phyloP scores from a whole-genome alignment of 2,797 vertebrate species.

The Anolis apletophallus region DNA sequence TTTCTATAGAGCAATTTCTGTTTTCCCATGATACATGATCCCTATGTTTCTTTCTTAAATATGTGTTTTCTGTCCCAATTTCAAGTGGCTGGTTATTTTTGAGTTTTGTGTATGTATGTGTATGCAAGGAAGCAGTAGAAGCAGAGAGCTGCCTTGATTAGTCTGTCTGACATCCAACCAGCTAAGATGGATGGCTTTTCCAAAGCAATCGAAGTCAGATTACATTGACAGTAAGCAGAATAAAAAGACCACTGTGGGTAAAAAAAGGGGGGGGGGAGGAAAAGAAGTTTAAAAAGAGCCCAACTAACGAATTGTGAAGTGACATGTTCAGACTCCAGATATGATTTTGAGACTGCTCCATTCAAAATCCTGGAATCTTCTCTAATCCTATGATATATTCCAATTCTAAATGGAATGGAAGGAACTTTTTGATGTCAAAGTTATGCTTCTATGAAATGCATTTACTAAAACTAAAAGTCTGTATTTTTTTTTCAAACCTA shows the following conservation, averaged over 20 bases:
- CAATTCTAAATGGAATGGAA: not conserved
- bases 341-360: not conserved
- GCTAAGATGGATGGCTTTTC: conserved; percentile 31
- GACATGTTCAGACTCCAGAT: not conserved
- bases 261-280: not conserved
- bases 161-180: conserved; percentile 28
- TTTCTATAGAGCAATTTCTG: conserved; percentile 58
- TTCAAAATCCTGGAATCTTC: not conserved
- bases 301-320: not conserved
- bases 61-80: conserved; percentile 48
- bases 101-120: not conserved
- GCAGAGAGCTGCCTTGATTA: conserved; percentile 56
- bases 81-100: not conserved
- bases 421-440: not conserved
- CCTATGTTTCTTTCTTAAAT: conserved; percentile 56
- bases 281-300: not conserved
- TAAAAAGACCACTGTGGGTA: conserved; percentile 26
- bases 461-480: not conserved
- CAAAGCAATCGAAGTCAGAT: conserved; percentile 16
- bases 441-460: not conserved
- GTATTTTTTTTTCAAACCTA: no score
- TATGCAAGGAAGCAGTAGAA: not conserved
- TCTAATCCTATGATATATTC: not conserved
- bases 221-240: conserved; percentile 31
- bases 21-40: conserved; percentile 52